Base-by-base conservation (phyloP, 1,140 invertebrate genomes). In the Akabosia matsudoensis region DNA sequence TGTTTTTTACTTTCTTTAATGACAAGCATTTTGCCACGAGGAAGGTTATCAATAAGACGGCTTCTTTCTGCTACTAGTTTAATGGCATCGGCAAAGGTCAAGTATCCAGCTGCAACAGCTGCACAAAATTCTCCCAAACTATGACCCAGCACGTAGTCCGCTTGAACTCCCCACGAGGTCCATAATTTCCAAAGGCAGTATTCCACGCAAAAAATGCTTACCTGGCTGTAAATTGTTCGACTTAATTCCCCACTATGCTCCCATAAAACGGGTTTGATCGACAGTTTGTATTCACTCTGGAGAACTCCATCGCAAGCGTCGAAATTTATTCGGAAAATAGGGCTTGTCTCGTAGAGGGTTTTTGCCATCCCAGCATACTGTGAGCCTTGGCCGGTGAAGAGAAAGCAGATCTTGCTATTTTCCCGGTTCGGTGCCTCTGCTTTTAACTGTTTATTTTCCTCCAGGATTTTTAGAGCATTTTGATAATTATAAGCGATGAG, bases 311-410 rank as follows among this genome's bases (percentile, higher is more conserved):
- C 75, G 56, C 74, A 73, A 30, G 54, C 24, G 18, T 74, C 56
- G 0, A 79, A 52, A n/a, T 67, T 14, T 26, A 24, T 45, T 76
- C 37, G 28, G 26, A 79, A 79, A 1, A 74, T 31, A 1, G 71
- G 52, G 22, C 30, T 67, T 14, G 26, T 70, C 14, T 79, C 37
- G 28, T 76, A 76, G 2, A 79, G 74, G 22, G 13, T 26, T 30
- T 76, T 70, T 2, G 70, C 74, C 78, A 79, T 79, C 16, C 72
- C 78, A 3, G 33, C 7, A 73, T 79, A 79, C n/a, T 79, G 78
- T 14, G 74, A 79, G 1, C 78, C 78, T 56, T 79, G 78, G 7
- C 78, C 78, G n/a, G 75, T 79, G 31, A 79, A 79, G 3, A 79
- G 64, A 33, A 79, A 79, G 7, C 30, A 34, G 14, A 79, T 70